Conservation (phyloP, 1,140 invertebrate species). For the Drosophila yakuba region DNA sequence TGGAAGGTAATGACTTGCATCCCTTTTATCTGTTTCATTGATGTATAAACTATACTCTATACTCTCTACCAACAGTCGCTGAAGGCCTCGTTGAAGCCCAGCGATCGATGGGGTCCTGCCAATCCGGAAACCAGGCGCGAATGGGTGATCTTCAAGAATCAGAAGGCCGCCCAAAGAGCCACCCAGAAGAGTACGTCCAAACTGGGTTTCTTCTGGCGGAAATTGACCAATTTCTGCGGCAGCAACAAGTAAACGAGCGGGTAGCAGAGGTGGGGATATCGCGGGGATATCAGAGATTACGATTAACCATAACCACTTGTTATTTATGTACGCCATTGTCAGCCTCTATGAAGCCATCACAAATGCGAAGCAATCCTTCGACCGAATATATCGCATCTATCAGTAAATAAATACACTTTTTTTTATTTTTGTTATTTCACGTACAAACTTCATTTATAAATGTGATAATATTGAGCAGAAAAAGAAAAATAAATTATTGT, state of each 20-base stretch:
- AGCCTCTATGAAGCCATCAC: slow-evolving; percentile 56
- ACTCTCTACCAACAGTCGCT: slow-evolving; percentile 85
- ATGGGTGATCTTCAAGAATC: slow-evolving; percentile 87
- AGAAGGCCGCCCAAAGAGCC: slow-evolving; percentile 62
- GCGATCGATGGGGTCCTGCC: slow-evolving; percentile 87
- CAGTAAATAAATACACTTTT: slow-evolving; percentile 3
- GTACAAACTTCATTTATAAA: slow-evolving; percentile 12
- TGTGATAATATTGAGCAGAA: slow-evolving; percentile 32
- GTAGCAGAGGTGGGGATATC: slow-evolving; percentile 6
- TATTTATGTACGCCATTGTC: slow-evolving; percentile 49
- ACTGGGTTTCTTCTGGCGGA: slow-evolving; percentile 70
- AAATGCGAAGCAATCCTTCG: slow-evolving; percentile 30
- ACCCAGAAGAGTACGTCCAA: slow-evolving; percentile 42
- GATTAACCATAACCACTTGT: slow-evolving; percentile 28
- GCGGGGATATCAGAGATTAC: slow-evolving; percentile 39
- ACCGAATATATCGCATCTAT: slow-evolving; percentile 29
- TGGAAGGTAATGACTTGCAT: slow-evolving; percentile 72
- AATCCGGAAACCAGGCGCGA: slow-evolving; percentile 85
- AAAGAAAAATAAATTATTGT: slow-evolving; percentile 48
- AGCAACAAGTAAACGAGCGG: slow-evolving; percentile 27
- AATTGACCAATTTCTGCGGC: slow-evolving; percentile 65
- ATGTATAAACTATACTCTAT: neutral
- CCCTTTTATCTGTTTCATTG: neutral
- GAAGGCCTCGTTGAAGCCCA: slow-evolving; percentile 85
- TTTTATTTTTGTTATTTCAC: slow-evolving; percentile 11